phyloP scores from a whole-genome alignment of 2,888 invertebrate genomes.

The Tribolium freemani region DNA sequence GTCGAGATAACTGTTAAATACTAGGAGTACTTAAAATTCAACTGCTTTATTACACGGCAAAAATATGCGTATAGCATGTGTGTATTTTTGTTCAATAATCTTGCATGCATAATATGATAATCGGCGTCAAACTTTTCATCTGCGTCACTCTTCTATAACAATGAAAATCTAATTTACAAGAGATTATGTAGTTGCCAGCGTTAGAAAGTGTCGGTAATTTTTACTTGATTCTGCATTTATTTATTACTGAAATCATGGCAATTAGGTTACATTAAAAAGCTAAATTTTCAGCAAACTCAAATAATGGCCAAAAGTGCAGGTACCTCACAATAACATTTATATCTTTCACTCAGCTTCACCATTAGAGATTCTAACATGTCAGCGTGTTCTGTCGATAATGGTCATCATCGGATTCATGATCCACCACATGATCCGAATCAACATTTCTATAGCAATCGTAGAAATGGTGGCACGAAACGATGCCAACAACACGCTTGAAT shows the following conservation, averaged over 20 bases:
- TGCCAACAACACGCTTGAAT: not conserved
- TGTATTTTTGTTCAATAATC: no score
- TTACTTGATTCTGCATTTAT: no score
- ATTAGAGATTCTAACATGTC: conserved; percentile 68
- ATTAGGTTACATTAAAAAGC: no score
- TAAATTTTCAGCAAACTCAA: not conserved
- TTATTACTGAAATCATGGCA: no score
- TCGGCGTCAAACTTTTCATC: not conserved
- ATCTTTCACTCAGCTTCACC: not conserved
- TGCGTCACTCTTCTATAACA: not conserved
- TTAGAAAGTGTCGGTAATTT: no score
- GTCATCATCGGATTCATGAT: conserved; percentile 59
- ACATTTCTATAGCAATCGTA: conserved; percentile 37
- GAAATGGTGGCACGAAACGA: conserved; percentile 24
- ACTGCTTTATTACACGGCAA: no score
- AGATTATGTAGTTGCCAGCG: not conserved
- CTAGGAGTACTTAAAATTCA: no score
- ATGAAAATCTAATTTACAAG: not conserved
- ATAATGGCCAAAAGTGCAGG: not conserved
- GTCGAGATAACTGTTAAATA: no score
- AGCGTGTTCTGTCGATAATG: conserved; percentile 69
- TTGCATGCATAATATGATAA: no score
- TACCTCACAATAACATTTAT: not conserved
- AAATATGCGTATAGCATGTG: no score
- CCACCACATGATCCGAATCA: conserved; percentile 33